phyloP scores from a whole-genome alignment of 2,797 vertebrate genomes.

The Protonibea diacanthus region DNA sequence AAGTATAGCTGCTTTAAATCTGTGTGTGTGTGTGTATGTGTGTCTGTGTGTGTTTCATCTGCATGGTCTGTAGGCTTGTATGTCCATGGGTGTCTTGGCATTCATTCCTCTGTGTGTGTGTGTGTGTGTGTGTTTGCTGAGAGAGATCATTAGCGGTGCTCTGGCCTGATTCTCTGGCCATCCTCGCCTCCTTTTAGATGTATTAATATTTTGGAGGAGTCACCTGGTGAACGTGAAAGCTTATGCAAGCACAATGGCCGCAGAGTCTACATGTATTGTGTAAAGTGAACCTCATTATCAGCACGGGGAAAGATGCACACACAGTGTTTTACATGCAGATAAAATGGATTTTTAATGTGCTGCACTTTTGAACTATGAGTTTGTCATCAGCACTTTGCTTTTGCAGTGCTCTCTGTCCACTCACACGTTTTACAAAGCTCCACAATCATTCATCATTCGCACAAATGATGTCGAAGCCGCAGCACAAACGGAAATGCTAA shows the following conservation, averaged over 20 bases:
- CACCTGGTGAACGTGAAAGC: conserved; percentile 64
- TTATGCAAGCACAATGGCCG: conserved; percentile 57
- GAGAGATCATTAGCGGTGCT: conserved; percentile 65
- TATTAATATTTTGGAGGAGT: conserved; percentile 71
- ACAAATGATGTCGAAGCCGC: background rate
- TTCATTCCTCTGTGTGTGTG: background rate
- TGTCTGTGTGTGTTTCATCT: conserved; percentile 2
- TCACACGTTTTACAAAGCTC: background rate
- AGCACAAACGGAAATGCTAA: background rate
- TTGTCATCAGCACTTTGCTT: background rate
- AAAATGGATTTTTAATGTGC: conserved; percentile 28
- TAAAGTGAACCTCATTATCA: conserved; percentile 49
- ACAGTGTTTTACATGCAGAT: background rate
- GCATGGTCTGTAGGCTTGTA: background rate
- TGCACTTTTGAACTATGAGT: conserved; percentile 30
- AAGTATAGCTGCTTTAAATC: conserved; percentile 23
- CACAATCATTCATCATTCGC: background rate
- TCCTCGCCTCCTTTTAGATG: conserved; percentile 56
- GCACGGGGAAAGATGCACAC: conserved; percentile 35
- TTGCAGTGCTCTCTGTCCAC: background rate
- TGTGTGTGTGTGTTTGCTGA: conserved; percentile 21
- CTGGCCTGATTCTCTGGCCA: conserved; percentile 56
- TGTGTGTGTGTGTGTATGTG: conserved; percentile 1
- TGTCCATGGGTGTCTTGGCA: background rate
- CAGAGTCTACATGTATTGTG: conserved; percentile 17